Base-by-base conservation (phyloP, 2,113 vertebrate species). In the Copsychus sechellarum region DNA sequence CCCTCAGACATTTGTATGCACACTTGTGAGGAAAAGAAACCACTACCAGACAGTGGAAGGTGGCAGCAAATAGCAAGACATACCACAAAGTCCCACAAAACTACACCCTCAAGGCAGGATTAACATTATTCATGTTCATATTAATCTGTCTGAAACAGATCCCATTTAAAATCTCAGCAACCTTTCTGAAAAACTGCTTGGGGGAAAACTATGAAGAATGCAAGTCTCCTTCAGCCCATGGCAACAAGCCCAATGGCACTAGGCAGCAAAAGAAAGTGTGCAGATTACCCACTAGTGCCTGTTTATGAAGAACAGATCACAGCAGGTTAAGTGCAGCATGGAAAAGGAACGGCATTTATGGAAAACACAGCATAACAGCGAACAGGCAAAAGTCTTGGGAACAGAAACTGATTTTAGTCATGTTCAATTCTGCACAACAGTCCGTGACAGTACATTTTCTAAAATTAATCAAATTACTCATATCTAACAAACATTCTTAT, bases 221-320 rank as follows among this genome's bases (percentile, higher is more conserved):
- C 60, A 48, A 94, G 76, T 78, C 79, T 93, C 91, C 53, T 76
- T 95, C 80, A 92, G 65, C 76, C 96, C 90, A 94, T 97, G 92
- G 96, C 95, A 96, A 96, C 92, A 93, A 93, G 92, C 88, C 92
- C 85, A 86, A 65, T 34, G 56, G 93, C 92, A 96, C 87, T 20
- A 93, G 80, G 85, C 90, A 92, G 95, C 79, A 81, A 95, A 88
- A 93, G 71, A 95, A 95, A 97, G 94, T 89, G 85, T 72, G 60
- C 90, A 83, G 93, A 95, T 92, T 96, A 95, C 36, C 88, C 81
- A 96, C 45, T 71, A 93, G 64, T 71, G 88, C 60, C 85, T 88
- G 90, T 96, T 96, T 93, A 96, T 26, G 67, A 96, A 96, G 92
- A 96, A 94, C 94, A 93, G 93, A 97, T 93, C 94, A 95, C 96